These are phyloP conservation scores for Melangyna quadrimaculata DNA, from an alignment of 2,888 invertebrate species.

Conservation along the genomic window DNA sequence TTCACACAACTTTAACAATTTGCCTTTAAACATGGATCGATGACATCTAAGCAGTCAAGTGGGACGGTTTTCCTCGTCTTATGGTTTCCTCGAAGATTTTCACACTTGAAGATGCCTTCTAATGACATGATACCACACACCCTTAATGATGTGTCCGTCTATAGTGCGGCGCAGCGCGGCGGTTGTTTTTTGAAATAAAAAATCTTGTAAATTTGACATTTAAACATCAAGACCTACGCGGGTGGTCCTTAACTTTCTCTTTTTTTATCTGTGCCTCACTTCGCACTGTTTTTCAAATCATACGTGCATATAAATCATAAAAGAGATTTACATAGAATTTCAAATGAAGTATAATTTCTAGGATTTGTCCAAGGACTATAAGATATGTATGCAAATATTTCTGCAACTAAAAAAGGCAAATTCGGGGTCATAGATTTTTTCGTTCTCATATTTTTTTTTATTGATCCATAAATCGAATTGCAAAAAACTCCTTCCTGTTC, in stretches of 20 bases:
- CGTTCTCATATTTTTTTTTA: constrained; percentile 27
- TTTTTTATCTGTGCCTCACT: background rate
- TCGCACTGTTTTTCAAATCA: background rate
- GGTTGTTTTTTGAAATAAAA: constrained; percentile 55
- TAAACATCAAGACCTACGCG: constrained; percentile 25
- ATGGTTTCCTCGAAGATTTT: constrained; percentile 43
- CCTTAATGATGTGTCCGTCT: constrained; percentile 46
- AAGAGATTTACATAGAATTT: constrained; percentile 34
- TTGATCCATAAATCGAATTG: constrained; percentile 56
- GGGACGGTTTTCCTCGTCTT: constrained; percentile 36
- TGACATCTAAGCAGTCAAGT: constrained; percentile 57
- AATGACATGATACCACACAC: constrained; percentile 59
- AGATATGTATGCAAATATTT: background rate
- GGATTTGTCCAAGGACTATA: background rate
- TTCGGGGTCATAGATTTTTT: constrained; percentile 31
- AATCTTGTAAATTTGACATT: constrained; percentile 35
- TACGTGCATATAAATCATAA: constrained; percentile 3
- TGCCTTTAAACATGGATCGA: constrained; percentile 60
- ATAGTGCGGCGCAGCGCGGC: background rate
- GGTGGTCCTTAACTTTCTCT: constrained; percentile 35
- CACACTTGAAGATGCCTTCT: constrained; percentile 64
- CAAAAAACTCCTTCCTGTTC: constrained; percentile 2
- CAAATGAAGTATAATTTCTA: constrained; percentile 1
- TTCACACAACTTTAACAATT: constrained; percentile 60
- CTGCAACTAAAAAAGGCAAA: background rate